Evolutionary conservation across 2,113 vertebrate genomes (phyloP).

Genomic region (Datnioides undecimradiatus): DNA sequence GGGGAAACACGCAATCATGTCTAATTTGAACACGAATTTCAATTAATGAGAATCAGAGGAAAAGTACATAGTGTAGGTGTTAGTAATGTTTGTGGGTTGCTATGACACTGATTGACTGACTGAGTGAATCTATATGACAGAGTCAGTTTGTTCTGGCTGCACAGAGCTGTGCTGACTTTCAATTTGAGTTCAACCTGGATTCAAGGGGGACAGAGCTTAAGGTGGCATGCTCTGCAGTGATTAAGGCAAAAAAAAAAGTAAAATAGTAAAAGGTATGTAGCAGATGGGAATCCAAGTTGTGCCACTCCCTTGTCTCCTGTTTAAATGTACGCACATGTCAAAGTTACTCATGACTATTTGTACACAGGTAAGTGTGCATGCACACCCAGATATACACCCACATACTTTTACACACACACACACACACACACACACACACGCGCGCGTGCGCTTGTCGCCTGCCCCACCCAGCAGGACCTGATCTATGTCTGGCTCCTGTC

Average conservation of each 20-base stretch:
- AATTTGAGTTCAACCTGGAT: not conserved
- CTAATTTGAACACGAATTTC: not conserved
- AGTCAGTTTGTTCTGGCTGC: not conserved
- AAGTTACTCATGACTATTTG: conserved; percentile 1
- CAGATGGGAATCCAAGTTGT: not conserved
- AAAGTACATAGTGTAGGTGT: not conserved
- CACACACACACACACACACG: conserved; percentile 25
- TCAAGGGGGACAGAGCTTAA: not conserved
- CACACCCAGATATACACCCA: conserved; percentile 14
- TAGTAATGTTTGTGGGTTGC: not conserved
- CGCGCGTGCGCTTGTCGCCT: conserved; percentile 11
- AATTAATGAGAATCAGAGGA: not conserved
- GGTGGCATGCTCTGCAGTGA: not conserved
- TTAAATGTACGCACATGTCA: not conserved
- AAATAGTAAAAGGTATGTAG: not conserved
- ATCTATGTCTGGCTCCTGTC: conserved; percentile 66
- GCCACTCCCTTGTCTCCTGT: conserved; percentile 4
- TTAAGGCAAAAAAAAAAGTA: not conserved
- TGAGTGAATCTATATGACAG: not conserved
- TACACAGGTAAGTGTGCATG: conserved; percentile 5
- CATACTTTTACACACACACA: conserved; percentile 33
- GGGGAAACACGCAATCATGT: not conserved
- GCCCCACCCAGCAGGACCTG: conserved; percentile 39
- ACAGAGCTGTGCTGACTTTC: not conserved
- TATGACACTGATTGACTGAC: not conserved